Conservation (phyloP, 1,140 invertebrate species). For the Drosophila trapezifrons region DNA sequence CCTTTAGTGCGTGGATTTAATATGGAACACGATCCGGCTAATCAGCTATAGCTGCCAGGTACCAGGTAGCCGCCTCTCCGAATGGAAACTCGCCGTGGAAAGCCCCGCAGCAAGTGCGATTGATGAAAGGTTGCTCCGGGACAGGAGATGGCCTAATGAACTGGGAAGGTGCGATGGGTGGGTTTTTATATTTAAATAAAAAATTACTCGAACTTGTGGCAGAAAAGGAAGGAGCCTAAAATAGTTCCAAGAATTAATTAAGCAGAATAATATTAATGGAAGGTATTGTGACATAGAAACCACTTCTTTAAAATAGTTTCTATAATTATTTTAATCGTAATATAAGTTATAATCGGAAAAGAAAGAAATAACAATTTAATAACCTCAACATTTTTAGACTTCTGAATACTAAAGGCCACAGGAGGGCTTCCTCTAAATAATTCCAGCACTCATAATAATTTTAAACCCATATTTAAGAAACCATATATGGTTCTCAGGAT, state of each 20-base stretch:
- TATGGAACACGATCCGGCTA: slow-evolving; percentile 63
- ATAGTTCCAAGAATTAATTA: neutral
- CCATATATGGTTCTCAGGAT: too few relatives aligned
- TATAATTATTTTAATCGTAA: too few relatives aligned
- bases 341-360: too few relatives aligned
- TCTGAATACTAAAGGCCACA: too few relatives aligned
- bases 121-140: slow-evolving; percentile 50
- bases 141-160: slow-evolving; percentile 6
- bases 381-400: too few relatives aligned
- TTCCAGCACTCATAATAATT: too few relatives aligned
- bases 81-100: slow-evolving; percentile 63
- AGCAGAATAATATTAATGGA: too few relatives aligned
- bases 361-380: too few relatives aligned
- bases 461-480: too few relatives aligned
- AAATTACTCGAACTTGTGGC: neutral
- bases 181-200: neutral
- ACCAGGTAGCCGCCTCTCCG: slow-evolving; percentile 48
- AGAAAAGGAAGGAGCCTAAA: fast-evolving
- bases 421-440: too few relatives aligned
- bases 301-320: too few relatives aligned
- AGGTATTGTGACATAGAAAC: too few relatives aligned
- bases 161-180: neutral
- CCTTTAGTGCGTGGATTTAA: slow-evolving; percentile 77
- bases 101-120: slow-evolving; percentile 69
- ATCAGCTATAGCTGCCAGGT: slow-evolving; percentile 10